These are phyloP conservation scores for Phthorimaea operculella DNA, from an alignment of 1,140 invertebrate genomes.

Conservation along the genomic window DNA sequence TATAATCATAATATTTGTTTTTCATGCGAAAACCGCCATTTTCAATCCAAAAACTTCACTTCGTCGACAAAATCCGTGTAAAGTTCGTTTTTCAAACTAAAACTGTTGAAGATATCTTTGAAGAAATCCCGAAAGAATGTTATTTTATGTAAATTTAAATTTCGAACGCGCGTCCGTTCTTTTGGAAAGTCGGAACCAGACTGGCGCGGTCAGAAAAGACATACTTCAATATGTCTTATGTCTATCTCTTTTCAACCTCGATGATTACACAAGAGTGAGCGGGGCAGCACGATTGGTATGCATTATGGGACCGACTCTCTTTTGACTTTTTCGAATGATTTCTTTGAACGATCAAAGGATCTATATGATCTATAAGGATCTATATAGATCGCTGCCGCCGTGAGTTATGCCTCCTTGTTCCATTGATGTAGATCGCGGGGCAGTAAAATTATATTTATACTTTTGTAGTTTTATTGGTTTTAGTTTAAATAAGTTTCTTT, in stretches of 20 bases:
- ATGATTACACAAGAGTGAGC: neutral
- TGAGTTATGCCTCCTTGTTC: conserved; percentile 11
- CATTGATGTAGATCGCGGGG: conserved; percentile 8
- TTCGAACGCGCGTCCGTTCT: neutral
- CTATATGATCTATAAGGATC: conserved; percentile 15
- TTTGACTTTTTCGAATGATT: conserved; percentile 14
- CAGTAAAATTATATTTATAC: conserved; percentile 10
- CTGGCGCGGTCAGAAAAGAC: neutral
- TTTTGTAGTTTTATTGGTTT: conserved; percentile 3
- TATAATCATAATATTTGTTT: neutral
- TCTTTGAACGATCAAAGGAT: conserved; percentile 15
- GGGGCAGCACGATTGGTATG: neutral
- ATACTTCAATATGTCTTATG: neutral
- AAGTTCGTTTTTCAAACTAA: neutral
- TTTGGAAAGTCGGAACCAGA: neutral
- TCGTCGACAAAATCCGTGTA: too few relatives aligned
- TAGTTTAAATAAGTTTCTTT: neutral
- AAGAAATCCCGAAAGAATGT: neutral
- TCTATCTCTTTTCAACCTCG: neutral
- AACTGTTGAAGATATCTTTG: neutral
- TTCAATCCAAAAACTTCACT: neutral
- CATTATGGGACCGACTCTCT: conserved; percentile 3
- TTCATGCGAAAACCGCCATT: neutral
- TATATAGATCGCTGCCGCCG: conserved; percentile 13
- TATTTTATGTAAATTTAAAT: neutral